These are phyloP conservation scores for Rhinoderma darwinii DNA, from an alignment of 2,113 vertebrate species.

Conservation along the genomic window DNA sequence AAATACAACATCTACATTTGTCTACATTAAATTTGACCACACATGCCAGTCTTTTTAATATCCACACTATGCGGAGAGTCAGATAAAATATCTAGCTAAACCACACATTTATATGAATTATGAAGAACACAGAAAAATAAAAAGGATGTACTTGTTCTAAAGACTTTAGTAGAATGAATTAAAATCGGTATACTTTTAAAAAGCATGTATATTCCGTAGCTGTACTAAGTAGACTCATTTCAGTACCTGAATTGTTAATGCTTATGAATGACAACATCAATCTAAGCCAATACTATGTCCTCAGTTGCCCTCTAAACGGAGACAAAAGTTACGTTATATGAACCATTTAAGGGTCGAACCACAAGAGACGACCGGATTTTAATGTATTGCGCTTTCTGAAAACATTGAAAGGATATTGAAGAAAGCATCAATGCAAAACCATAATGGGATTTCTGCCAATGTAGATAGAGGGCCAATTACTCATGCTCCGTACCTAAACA, in stretches of 20 bases:
- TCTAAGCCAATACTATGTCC: conserved; percentile 33
- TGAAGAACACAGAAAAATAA: neutral
- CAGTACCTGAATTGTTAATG: conserved; percentile 30
- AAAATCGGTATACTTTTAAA: neutral
- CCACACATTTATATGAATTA: neutral
- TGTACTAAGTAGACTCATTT: neutral
- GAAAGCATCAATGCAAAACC: conserved; percentile 28
- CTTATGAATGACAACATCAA: conserved; percentile 46
- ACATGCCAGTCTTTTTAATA: neutral
- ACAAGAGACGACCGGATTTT: conserved; percentile 41
- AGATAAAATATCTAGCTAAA: neutral
- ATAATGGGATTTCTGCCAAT: conserved; percentile 50
- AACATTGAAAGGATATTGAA: conserved; percentile 23
- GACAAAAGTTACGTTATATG: conserved; percentile 48
- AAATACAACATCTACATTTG: neutral
- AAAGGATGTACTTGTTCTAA: neutral
- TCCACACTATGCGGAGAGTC: neutral
- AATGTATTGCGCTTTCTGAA: conserved; percentile 47
- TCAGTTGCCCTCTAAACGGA: conserved; percentile 26
- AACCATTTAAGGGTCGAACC: conserved; percentile 21
- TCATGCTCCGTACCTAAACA: conserved; percentile 37
- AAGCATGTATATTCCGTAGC: neutral
- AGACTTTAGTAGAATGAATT: neutral
- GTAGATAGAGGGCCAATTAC: conserved; percentile 45
- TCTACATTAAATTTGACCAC: neutral